A percentile compares a stretch with the other conserved stretches of the same genome.
Evolutionary conservation across 2,888 invertebrate species (phyloP).

Genomic region (Athalia cordata): DNA sequence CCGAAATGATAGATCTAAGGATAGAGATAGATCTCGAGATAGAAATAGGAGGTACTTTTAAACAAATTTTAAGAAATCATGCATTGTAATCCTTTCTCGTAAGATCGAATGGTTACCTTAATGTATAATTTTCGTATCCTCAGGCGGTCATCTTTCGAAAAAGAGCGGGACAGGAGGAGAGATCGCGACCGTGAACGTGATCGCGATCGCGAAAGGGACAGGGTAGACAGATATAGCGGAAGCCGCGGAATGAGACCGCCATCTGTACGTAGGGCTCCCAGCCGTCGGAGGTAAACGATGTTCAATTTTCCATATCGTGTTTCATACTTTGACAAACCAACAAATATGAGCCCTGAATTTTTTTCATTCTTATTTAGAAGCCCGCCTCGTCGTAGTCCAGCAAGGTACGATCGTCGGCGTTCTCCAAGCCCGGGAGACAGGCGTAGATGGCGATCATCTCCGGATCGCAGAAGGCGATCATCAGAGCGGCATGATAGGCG

Average conservation of each 20-base stretch:
- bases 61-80: not conserved
- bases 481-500: conserved; percentile 68
- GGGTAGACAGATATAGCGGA: conserved; percentile 68
- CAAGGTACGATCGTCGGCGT: conserved; percentile 66
- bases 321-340: not conserved
- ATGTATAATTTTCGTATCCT: conserved; percentile 22
- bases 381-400: conserved; percentile 69
- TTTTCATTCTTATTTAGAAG: conserved; percentile 55
- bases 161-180: conserved; percentile 73
- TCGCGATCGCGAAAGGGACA: conserved; percentile 69
- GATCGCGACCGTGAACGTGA: conserved; percentile 65
- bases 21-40: conserved; percentile 71
- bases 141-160: conserved; percentile 70
- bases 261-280: conserved; percentile 68
- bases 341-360: not conserved
- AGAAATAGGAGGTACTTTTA: conserved; percentile 65
- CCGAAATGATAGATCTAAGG: conserved; percentile 71
- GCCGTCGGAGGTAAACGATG: conserved; percentile 67
- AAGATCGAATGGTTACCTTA: not conserved
- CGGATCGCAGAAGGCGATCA: conserved; percentile 68
- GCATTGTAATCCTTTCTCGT: not conserved
- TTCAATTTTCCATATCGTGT: conserved; percentile 7
- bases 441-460: conserved; percentile 65
- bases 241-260: conserved; percentile 71
- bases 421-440: conserved; percentile 68